These are phyloP conservation scores for Plebejus argus DNA, from an alignment of 2,888 invertebrate species.

Conservation along the genomic window DNA sequence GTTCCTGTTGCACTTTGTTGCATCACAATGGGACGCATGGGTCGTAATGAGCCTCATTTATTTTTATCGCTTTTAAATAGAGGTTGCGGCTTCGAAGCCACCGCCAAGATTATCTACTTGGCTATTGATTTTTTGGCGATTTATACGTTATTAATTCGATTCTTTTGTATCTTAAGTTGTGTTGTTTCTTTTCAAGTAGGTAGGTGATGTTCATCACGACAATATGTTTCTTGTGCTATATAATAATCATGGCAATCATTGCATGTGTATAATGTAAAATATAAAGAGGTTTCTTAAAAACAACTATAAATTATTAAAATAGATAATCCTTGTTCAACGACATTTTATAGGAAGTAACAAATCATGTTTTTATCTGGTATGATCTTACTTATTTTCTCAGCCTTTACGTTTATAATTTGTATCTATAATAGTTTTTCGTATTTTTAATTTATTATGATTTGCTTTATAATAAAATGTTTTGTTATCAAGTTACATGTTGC, in stretches of 20 bases:
- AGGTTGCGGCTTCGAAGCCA: conserved; percentile 67
- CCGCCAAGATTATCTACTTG: conserved; percentile 62
- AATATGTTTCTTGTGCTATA: not conserved
- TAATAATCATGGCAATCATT: not conserved
- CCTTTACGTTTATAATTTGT: not conserved
- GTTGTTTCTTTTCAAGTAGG: not conserved
- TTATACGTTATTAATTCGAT: conserved; percentile 3
- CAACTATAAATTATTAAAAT: no score
- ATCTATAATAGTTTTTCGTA: not conserved
- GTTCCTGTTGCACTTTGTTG: conserved; percentile 61
- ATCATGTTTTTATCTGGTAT: not conserved
- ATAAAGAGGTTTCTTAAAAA: not conserved
- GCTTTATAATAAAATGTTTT: not conserved
- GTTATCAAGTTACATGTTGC: not conserved
- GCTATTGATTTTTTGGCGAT: conserved; percentile 25
- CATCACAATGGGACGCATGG: conserved; percentile 61
- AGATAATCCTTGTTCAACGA: not conserved
- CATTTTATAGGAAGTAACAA: not conserved
- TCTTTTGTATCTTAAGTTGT: conserved; percentile 21
- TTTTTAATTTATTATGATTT: not conserved
- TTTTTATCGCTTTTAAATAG: conserved; percentile 76
- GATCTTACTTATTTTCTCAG: not conserved
- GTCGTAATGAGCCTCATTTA: conserved; percentile 75
- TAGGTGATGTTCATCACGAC: no score
- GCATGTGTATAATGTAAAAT: not conserved